Conservation (phyloP, 2,797 vertebrate genomes). For the Zalophus californianus region DNA sequence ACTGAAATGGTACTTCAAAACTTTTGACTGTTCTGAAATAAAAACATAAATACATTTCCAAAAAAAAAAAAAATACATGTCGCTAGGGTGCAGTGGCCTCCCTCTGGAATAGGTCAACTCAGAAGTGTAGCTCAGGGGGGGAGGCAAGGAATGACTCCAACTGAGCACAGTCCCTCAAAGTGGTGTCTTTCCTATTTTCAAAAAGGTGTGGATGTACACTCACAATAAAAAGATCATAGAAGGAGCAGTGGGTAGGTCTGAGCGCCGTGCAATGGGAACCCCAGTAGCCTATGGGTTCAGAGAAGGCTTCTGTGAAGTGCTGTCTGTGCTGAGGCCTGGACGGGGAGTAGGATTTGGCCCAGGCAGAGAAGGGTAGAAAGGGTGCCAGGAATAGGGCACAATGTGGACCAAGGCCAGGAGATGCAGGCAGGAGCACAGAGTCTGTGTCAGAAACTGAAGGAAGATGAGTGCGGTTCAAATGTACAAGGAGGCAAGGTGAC, state of each 20-base stretch:
- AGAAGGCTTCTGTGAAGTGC: background rate
- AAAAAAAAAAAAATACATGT: background rate
- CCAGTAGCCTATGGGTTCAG: background rate
- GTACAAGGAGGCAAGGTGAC: background rate
- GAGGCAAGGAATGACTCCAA: background rate
- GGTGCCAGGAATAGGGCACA: background rate
- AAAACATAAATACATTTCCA: constrained; percentile 83
- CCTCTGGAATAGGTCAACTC: background rate
- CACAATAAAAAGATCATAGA: background rate
- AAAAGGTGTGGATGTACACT: background rate
- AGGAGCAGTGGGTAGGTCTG: background rate
- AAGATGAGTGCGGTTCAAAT: background rate
- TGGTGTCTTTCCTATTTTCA: background rate
- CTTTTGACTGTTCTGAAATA: constrained; percentile 90
- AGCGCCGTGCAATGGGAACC: background rate
- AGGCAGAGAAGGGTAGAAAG: background rate
- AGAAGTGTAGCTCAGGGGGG: background rate
- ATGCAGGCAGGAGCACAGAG: background rate
- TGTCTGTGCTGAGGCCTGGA: background rate
- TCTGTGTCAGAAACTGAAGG: background rate
- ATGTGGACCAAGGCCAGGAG: background rate
- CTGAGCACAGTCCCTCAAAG: background rate
- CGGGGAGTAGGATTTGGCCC: background rate
- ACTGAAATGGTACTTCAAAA: constrained; percentile 84
- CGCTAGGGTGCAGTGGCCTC: background rate